Percentiles rank a stretch among this genome's conserved stretches.
Evolutionary conservation across 2,113 vertebrate species (phyloP).

Genomic region (Dasyprocta punctata): DNA sequence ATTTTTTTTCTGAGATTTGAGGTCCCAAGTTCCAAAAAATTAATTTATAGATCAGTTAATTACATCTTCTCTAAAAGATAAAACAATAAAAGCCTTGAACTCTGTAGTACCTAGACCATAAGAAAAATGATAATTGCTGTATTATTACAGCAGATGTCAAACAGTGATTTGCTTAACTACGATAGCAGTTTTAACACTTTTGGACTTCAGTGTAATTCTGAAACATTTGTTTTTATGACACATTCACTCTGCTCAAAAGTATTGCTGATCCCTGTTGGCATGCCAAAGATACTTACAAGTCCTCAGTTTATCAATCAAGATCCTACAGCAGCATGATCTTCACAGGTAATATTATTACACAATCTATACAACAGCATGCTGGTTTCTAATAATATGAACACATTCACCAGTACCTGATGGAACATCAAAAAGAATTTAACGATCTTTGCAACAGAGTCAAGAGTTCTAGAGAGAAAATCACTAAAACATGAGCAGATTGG

Average conservation of each 20-base stretch:
- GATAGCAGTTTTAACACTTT: background rate
- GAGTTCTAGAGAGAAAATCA: background rate
- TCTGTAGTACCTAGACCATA: background rate
- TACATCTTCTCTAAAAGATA: background rate
- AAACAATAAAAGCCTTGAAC: background rate
- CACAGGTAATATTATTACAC: background rate
- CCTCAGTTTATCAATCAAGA: background rate
- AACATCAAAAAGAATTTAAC: background rate
- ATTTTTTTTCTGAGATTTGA: slow-evolving; percentile 31
- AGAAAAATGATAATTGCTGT: background rate
- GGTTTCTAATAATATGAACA: background rate
- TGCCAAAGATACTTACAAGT: background rate
- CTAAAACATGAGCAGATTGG: background rate
- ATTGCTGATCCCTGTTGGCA: background rate
- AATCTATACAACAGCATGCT: background rate
- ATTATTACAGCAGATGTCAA: background rate
- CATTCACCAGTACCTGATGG: background rate
- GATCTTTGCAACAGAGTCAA: background rate
- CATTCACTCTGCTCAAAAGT: background rate
- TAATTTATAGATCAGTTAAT: background rate
- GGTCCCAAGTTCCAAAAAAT: background rate
- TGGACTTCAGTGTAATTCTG: background rate
- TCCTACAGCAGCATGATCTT: background rate
- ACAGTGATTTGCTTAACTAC: background rate
- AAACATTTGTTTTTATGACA: background rate